These are phyloP conservation scores for Melolontha melolontha DNA, from an alignment of 2,888 invertebrate genomes.

Conservation along the genomic window DNA sequence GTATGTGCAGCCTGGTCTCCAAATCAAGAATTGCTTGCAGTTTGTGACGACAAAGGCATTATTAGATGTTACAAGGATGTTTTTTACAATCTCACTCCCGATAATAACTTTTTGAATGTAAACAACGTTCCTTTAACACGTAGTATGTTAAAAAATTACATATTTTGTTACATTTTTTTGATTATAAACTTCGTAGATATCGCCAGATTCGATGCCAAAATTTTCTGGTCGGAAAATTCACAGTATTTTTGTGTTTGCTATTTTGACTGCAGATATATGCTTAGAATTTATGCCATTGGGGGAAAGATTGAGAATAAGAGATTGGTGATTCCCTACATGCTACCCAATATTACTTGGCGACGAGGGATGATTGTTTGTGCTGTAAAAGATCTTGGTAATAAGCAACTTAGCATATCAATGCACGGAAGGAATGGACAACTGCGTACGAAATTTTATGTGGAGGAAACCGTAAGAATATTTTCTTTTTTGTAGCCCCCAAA, in stretches of 20 bases:
- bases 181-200: background rate
- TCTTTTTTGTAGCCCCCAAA: too few relatives aligned
- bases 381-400: conserved; percentile 6
- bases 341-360: conserved; percentile 28
- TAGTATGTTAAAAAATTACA: background rate
- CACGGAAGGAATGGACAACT: conserved; percentile 35
- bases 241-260: conserved; percentile 20
- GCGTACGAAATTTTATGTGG: conserved; percentile 9
- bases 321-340: conserved; percentile 1
- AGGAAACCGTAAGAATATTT: conserved; percentile 25
- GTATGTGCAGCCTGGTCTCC: conserved; percentile 23
- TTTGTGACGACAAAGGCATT: conserved; percentile 10
- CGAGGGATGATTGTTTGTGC: conserved; percentile 29
- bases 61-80: conserved; percentile 21
- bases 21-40: conserved; percentile 15
- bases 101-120: conserved; percentile 9
- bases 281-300: conserved; percentile 7
- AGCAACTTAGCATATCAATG: conserved; percentile 9
- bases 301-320: background rate
- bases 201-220: background rate
- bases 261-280: background rate
- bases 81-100: background rate
- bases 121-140: background rate
- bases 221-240: conserved; percentile 9
- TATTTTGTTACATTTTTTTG: background rate